Evolutionary conservation across 2,113 vertebrate species (phyloP), one percentile per base, ranked within the genome.

Genomic region (Struthidea cinerea): DNA sequence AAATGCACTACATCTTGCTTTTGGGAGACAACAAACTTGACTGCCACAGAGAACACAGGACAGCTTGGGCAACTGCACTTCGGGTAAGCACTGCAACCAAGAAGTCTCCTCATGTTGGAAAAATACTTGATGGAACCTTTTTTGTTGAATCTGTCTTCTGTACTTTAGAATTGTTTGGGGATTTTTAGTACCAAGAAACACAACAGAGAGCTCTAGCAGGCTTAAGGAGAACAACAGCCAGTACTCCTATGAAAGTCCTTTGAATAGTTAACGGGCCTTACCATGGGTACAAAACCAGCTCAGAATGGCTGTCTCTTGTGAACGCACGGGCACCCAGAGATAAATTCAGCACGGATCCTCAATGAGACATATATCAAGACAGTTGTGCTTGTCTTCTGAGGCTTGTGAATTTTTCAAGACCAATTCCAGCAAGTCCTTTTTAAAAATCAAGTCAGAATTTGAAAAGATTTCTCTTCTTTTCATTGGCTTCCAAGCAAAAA

Each of bases 401-500:
- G 82, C 35, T 84, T 82, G 60, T 89, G 87, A 94, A 83, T 70
- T 78, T 83, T 93, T 97, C 67, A 92, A 93, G 74, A 83, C 44
- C 56, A 74, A 30, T 90, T 97, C 71, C 63, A 81, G 64, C 57
- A 63, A 60, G 68, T 49, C 44, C 21, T 27, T 69, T 77, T 64
- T 55, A 78, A 82, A 92, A 89, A 92, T 14, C 42, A 47, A 92
- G 65, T 67, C 37, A 70, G 76, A 96, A 80, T 79, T 84, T 67
- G 71, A 85, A 84, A 92, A 79, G 28, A 80, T 50, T 61, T 95
- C 42, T 94, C 60, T 50, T 91, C 53, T 78, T 75, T 68, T 83
- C 68, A 89, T 90, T 94, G 90, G 46, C 76, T 95, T 95, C 57
- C 89, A 93, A 87, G 71, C 41, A 85, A 90, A 94, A 94, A 10